Evolutionary conservation across 2,888 invertebrate species (phyloP).

Genomic region (Oxytorus armatus): DNA sequence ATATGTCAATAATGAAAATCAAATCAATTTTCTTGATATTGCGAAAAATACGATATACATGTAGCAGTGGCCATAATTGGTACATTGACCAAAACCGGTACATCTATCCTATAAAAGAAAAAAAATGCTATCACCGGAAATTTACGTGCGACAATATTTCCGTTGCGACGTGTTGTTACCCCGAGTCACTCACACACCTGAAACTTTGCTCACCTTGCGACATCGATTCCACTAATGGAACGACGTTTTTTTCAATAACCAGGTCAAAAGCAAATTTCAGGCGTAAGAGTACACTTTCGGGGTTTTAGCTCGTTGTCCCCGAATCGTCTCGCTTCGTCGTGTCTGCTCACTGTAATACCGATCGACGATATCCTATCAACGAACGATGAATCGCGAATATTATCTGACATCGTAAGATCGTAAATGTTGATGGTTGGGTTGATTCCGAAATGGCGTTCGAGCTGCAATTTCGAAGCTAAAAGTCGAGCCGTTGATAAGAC

Average conservation of each 20-base stretch:
- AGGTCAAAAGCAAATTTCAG: conserved; percentile 84
- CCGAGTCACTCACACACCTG: conserved; percentile 83
- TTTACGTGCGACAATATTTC: neutral
- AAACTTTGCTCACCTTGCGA: conserved; percentile 83
- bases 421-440: neutral
- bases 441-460: neutral
- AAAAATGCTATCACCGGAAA: neutral
- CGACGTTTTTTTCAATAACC: conserved; percentile 73
- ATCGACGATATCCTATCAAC: neutral
- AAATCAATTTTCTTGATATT: too few species aligned
- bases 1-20: too few species aligned
- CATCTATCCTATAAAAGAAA: too few species aligned
- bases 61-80: too few species aligned
- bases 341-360: neutral
- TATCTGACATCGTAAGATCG: too few species aligned
- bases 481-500: conserved; percentile 55
- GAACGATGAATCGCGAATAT: neutral
- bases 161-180: conserved; percentile 63
- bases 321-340: neutral
- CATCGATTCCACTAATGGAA: conserved; percentile 63
- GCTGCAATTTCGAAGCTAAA: neutral
- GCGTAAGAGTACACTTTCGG: conserved; percentile 81
- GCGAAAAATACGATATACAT: too few species aligned
- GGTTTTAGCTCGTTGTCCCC: conserved; percentile 51
- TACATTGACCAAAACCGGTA: too few species aligned